Evolutionary conservation across 2,797 vertebrate species (phyloP).

Genomic region (Morus bassanus): DNA sequence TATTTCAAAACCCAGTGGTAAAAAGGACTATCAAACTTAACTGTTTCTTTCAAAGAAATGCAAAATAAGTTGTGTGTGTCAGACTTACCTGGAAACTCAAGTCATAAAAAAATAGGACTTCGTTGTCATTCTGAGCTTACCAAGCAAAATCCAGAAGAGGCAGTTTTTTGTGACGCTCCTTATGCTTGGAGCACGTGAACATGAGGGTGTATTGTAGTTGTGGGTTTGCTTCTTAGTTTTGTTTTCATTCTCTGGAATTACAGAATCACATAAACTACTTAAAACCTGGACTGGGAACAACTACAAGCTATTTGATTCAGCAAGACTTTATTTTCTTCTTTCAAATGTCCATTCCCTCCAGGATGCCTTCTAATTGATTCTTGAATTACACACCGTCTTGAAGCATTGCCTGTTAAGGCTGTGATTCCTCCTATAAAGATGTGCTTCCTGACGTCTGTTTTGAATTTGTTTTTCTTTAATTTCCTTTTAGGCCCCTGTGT

Average conservation of each 20-base stretch:
- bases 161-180: background rate
- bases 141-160: background rate
- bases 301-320: background rate
- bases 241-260: background rate
- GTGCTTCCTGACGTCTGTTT: background rate
- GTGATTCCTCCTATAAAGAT: background rate
- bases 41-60: background rate
- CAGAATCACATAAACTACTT: background rate
- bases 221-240: background rate
- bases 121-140: too few relatives aligned
- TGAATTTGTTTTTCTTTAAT: background rate
- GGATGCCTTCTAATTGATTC: background rate
- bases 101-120: background rate
- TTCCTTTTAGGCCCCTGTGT: background rate
- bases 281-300: background rate
- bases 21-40: background rate
- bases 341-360: background rate
- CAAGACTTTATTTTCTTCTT: background rate
- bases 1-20: background rate
- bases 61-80: accelerated
- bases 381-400: background rate
- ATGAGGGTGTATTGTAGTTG: accelerated
- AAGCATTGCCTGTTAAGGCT: background rate
- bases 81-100: background rate
- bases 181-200: accelerated